Base-by-base conservation (phyloP, 2,888 invertebrate genomes). In the Glomeris marginata region DNA sequence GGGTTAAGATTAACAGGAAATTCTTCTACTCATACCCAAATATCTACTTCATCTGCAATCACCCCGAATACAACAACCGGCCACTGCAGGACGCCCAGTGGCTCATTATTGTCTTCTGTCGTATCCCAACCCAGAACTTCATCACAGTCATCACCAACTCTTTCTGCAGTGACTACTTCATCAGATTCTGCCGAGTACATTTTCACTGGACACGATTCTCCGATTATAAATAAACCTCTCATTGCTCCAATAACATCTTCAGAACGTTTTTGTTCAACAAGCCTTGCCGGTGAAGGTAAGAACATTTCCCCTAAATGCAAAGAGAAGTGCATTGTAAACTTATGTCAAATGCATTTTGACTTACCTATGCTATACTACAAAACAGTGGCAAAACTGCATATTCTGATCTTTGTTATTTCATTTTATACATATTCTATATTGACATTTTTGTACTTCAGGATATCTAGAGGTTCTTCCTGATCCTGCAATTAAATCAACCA, bases 391-490 rank as follows among this genome's bases (percentile, higher is more conserved):
- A n/a, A 42, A 18, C 13, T 13, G n/a, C 42, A n/a, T 42, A 20
- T 20, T 15, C 20, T 21, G 13, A 16, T 3, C 16, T 3, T 20
- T 42, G 16, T 11, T 20, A 18, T 4, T 28, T 2, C 11, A 22
- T 1, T 44, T n/a, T 13, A 28, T 22, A 11, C 20, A 16, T 44
- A 2, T 21, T 13, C 13, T 18, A 2, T 18, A 37, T 28, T 46
- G 37, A 11, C 2, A 38, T 37, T 18, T 16, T 35, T 51, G 40
- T 47, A 18, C 15, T 41, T 3, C 16, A 51, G 52, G 52, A 20
- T 52, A 52, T 45, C 35, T 52, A 16, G 52, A 52, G 36, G 49
- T 52, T 10, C 42, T 52, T 38, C 52, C 52, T 15, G 52, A 52
- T 41, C 2, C 37, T 36, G 37, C 5, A 13, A 20, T n/a, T 11